Percentiles rank a stretch among this genome's conserved stretches.
Evolutionary conservation across 2,888 invertebrate genomes (phyloP).

Genomic region (Ormyrus pomaceus): DNA sequence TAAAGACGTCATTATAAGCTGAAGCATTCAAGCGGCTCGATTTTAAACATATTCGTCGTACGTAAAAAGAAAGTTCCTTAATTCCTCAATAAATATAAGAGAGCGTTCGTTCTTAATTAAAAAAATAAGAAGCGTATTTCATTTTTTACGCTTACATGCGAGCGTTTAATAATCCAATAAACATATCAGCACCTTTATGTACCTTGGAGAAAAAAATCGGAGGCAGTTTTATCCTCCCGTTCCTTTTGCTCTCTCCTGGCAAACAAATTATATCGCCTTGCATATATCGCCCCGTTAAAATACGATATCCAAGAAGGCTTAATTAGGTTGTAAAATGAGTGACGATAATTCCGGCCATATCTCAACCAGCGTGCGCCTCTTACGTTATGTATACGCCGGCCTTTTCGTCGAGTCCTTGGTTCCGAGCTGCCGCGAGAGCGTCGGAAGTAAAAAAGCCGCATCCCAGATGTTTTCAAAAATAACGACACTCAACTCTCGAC

Average conservation of each 20-base stretch:
- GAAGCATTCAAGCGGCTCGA: neutral
- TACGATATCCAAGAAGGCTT: conserved; percentile 52
- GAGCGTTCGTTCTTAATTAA: conserved; percentile 47
- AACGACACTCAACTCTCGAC: conserved; percentile 55
- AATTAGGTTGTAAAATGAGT: conserved; percentile 58
- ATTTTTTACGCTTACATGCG: conserved; percentile 27
- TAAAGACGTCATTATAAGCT: conserved; percentile 16
- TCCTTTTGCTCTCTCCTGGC: neutral
- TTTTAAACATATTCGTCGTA: neutral
- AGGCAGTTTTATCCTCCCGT: conserved; percentile 8
- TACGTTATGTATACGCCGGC: conserved; percentile 18
- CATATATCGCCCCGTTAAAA: conserved; percentile 51
- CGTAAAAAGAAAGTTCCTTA: conserved; percentile 24
- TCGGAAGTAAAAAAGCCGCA: conserved; percentile 58
- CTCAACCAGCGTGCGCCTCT: conserved; percentile 16
- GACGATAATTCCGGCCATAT: conserved; percentile 55
- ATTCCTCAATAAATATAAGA: conserved; percentile 27
- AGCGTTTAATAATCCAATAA: conserved; percentile 55
- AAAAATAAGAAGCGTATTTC: conserved; percentile 35
- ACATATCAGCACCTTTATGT: conserved; percentile 50
- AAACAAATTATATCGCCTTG: conserved; percentile 43
- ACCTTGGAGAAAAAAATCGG: conserved; percentile 27
- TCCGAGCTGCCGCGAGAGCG: neutral
- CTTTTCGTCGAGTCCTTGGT: conserved; percentile 51
- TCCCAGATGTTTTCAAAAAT: conserved; percentile 66